phyloP scores from a whole-genome alignment of 30 jellyfish, hydroid and myxozoan species.

The Catostylus mosaicus region DNA sequence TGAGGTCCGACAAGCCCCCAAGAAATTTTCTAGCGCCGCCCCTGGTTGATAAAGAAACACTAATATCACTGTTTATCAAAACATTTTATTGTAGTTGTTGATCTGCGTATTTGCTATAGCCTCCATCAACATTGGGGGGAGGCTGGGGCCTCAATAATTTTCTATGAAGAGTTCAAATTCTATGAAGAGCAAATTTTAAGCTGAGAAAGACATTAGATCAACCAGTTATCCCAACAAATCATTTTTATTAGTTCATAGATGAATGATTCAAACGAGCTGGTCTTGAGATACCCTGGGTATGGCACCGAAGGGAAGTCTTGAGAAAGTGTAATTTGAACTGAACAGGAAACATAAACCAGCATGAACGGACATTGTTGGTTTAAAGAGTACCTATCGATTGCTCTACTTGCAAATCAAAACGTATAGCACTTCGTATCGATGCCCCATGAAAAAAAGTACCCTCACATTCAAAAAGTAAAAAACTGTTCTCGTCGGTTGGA shows the following conservation, averaged over 20 bases:
- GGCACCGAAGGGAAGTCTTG: too few species aligned
- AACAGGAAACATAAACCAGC: constrained; percentile 12
- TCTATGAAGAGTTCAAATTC: neutral
- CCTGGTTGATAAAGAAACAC: too few species aligned
- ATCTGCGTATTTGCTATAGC: too few species aligned
- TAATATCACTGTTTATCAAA: too few species aligned
- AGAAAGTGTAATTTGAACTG: constrained; percentile 12
- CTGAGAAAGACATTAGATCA: constrained; percentile 13
- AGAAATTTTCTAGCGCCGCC: too few species aligned
- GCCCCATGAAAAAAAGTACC: neutral
- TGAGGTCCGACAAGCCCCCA: too few species aligned
- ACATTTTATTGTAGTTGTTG: too few species aligned
- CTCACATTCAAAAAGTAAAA: constrained; percentile 21
- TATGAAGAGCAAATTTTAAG: neutral
- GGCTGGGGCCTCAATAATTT: constrained; percentile 6
- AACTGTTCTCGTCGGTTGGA: constrained; percentile 26
- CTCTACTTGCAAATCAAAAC: constrained; percentile 13
- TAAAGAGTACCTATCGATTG: constrained; percentile 2
- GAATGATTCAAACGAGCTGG: constrained; percentile 17
- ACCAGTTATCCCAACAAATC: constrained; percentile 13
- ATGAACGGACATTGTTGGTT: neutral
- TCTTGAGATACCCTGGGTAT: too few species aligned
- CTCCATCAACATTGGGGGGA: constrained; percentile 1
- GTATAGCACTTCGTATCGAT: constrained; percentile 15
- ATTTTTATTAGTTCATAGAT: constrained; percentile 15